These are phyloP conservation scores for Dicycla oo DNA, from an alignment of 2,888 invertebrate genomes.

Conservation along the genomic window DNA sequence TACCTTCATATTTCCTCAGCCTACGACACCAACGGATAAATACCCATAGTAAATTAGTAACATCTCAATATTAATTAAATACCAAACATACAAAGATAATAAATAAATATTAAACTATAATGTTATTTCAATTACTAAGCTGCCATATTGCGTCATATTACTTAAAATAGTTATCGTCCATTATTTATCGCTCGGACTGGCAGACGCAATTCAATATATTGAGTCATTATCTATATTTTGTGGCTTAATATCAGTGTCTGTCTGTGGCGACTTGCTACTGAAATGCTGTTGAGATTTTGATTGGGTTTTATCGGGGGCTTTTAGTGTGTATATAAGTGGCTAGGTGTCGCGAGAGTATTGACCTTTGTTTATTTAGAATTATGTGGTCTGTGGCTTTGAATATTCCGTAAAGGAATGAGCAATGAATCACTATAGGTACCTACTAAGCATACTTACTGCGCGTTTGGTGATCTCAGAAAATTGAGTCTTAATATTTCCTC, in stretches of 20 bases:
- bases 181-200: constrained; percentile 48
- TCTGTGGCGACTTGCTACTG: constrained; percentile 35
- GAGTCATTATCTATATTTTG: constrained; percentile 59
- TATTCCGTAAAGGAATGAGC: neutral
- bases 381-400: constrained; percentile 6
- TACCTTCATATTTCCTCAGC: constrained; percentile 9
- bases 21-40: neutral
- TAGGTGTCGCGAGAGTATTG: constrained; percentile 7
- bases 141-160: constrained; percentile 47
- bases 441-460: neutral
- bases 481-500: constrained; percentile 1
- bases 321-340: neutral
- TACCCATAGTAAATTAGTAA: neutral
- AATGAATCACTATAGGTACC: neutral
- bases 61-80: constrained; percentile 22
- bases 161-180: constrained; percentile 55
- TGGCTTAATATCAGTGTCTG: constrained; percentile 49
- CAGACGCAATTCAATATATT: constrained; percentile 45
- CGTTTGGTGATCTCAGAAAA: neutral
- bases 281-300: constrained; percentile 51
- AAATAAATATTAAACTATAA: constrained; percentile 19
- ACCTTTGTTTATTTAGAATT: constrained; percentile 11
- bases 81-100: constrained; percentile 25
- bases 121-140: constrained; percentile 49
- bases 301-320: constrained; percentile 25